phyloP scores from a whole-genome alignment of 2,888 invertebrate genomes.

The Synergus laeviventris region DNA sequence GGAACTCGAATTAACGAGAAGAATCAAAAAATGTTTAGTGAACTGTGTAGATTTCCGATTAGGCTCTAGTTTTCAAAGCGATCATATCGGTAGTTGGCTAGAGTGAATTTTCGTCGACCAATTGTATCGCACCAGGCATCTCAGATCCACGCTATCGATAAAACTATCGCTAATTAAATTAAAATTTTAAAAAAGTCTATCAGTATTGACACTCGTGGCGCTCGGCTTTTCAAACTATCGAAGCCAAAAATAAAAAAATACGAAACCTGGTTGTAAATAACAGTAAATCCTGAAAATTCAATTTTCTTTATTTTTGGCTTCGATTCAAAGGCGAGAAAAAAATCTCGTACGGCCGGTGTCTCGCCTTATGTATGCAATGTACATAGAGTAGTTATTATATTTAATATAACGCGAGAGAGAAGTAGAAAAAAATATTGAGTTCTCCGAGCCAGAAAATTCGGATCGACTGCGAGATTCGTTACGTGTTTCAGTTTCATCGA shows the following conservation, averaged over 20 bases:
- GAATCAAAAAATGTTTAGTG: slow-evolving; percentile 19
- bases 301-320: neutral
- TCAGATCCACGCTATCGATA: slow-evolving; percentile 14
- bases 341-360: slow-evolving; percentile 45
- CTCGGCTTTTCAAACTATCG: slow-evolving; percentile 14
- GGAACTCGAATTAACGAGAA: slow-evolving; percentile 19
- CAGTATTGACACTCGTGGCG: slow-evolving; percentile 38
- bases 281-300: neutral
- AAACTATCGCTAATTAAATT: slow-evolving; percentile 10
- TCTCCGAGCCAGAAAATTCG: slow-evolving; percentile 30
- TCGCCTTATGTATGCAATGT: slow-evolving; percentile 64
- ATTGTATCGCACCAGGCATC: slow-evolving; percentile 19
- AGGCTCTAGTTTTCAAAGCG: slow-evolving; percentile 15
- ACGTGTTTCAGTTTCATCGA: slow-evolving; percentile 10
- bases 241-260: neutral
- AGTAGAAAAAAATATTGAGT: slow-evolving; percentile 45
- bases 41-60: slow-evolving; percentile 22
- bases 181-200: slow-evolving; percentile 18
- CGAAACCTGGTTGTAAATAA: slow-evolving; percentile 10
- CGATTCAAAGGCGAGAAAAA: neutral
- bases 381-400: slow-evolving; percentile 68
- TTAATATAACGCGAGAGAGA: slow-evolving; percentile 53
- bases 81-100: slow-evolving; percentile 38
- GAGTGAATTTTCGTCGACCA: slow-evolving; percentile 21
- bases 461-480: slow-evolving; percentile 23